These are phyloP conservation scores for Allygus modestus DNA, from an alignment of 2,888 invertebrate species.

Conservation along the genomic window DNA sequence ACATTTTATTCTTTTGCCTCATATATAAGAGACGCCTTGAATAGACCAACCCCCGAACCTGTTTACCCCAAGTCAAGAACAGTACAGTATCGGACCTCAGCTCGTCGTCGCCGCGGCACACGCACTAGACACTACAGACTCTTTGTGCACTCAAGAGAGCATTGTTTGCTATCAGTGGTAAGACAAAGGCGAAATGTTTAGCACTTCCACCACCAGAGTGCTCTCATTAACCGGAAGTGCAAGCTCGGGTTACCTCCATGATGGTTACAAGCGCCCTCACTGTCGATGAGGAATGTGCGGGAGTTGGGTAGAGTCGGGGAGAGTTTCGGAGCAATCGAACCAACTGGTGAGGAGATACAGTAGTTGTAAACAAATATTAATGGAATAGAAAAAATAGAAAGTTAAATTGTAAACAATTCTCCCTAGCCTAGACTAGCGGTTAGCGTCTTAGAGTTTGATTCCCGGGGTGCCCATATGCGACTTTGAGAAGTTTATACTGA, in stretches of 20 bases:
- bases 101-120: background rate
- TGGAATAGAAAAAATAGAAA: too few species aligned
- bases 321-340: too few species aligned
- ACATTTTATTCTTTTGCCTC: too few species aligned
- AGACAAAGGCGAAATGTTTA: slow-evolving; percentile 54
- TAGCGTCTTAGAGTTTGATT: too few species aligned
- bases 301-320: background rate
- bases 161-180: slow-evolving; percentile 44
- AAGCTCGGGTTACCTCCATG: background rate
- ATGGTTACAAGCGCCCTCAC: background rate
- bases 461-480: too few species aligned
- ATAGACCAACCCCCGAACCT: too few species aligned
- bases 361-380: too few species aligned
- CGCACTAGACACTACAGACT: background rate
- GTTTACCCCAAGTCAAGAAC: background rate
- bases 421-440: too few species aligned
- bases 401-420: too few species aligned
- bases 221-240: slow-evolving; percentile 53
- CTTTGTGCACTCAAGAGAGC: slow-evolving; percentile 28
- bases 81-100: background rate
- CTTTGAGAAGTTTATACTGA: too few species aligned
- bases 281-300: background rate
- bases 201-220: slow-evolving; percentile 36
- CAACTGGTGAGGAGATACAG: too few species aligned
- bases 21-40: too few species aligned